Base-by-base conservation (phyloP, 2,888 invertebrate species). In the Pteria penguin region DNA sequence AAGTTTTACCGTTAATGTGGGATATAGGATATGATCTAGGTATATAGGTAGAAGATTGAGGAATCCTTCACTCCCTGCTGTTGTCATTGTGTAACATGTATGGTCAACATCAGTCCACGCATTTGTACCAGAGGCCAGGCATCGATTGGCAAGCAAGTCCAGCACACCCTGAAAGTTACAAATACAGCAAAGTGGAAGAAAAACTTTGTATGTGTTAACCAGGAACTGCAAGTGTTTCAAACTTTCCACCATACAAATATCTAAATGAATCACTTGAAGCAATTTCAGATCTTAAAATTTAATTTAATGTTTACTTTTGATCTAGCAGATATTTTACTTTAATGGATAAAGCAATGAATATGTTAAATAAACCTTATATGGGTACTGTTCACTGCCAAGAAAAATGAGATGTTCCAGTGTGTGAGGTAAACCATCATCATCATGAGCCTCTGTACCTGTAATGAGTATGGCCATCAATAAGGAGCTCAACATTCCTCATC, bases 321-420 rank as follows among this genome's bases (percentile, higher is more conserved):
- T n/a, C n/a, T n/a, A n/a, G n/a, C n/a, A n/a, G n/a, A n/a, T n/a
- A n/a, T n/a, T n/a, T n/a, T n/a, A n/a, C n/a, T n/a, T n/a, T n/a
- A n/a, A n/a, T n/a, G n/a, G n/a, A n/a, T n/a, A n/a, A n/a, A n/a
- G n/a, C n/a, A n/a, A n/a, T n/a, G n/a, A n/a, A n/a, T n/a, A n/a
- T n/a, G n/a, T n/a, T n/a, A n/a, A n/a, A n/a, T n/a, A n/a, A 78
- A 92, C 92, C 90, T 97, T 97, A 91, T 95, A 97, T 0, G 97
- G 97, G 90, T 96, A 97, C 18, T 96, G 94, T 90, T 97, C 95
- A 81, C 97, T 97, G 0, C 97, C 98, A 97, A 91, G 97, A 93
- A 98, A 98, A 66, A 98, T 95, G 14, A 98, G 94, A 93, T 98
- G 97, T 89, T 98, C 97, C 92, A 98, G 93, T 0, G 97, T 97